Evolutionary conservation across 2,113 vertebrate species (phyloP).

Genomic region (Bos taurus): DNA sequence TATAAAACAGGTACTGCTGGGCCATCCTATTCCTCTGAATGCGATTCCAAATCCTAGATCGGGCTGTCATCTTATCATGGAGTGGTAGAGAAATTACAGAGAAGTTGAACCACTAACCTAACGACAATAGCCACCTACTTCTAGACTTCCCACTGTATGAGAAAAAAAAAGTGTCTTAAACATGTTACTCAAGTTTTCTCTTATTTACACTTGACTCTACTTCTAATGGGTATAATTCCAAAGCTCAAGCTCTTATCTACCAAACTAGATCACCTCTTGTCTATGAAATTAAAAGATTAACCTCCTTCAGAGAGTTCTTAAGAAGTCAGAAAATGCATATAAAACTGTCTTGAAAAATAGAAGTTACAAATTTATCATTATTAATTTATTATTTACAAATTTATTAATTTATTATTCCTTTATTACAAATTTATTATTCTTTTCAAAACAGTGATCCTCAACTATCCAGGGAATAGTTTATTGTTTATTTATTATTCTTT

Average conservation of each 20-base stretch:
- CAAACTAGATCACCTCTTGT: not conserved
- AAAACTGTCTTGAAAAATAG: not conserved
- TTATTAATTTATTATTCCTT: not conserved
- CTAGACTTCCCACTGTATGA: not conserved
- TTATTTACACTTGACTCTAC: not conserved
- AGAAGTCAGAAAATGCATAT: not conserved
- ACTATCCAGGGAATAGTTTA: not conserved
- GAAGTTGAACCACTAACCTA: not conserved
- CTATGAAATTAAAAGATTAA: not conserved
- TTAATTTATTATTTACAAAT: not conserved
- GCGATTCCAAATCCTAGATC: not conserved
- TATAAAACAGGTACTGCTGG: not conserved
- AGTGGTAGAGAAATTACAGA: not conserved
- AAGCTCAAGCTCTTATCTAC: not conserved
- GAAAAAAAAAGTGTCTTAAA: not conserved
- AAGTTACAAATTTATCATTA: not conserved
- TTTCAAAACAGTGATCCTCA: not conserved
- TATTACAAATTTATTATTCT: not conserved
- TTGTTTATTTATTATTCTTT: not conserved
- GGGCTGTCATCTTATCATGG: not conserved
- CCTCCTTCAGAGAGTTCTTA: not conserved
- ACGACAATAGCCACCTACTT: not conserved
- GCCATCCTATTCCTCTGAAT: not conserved
- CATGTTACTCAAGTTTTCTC: not conserved
- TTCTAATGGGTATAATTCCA: not conserved